Percentiles rank a stretch among this genome's conserved stretches.
phyloP scores from a whole-genome alignment of 2,888 invertebrate species.

The Lucinisca nassula region DNA sequence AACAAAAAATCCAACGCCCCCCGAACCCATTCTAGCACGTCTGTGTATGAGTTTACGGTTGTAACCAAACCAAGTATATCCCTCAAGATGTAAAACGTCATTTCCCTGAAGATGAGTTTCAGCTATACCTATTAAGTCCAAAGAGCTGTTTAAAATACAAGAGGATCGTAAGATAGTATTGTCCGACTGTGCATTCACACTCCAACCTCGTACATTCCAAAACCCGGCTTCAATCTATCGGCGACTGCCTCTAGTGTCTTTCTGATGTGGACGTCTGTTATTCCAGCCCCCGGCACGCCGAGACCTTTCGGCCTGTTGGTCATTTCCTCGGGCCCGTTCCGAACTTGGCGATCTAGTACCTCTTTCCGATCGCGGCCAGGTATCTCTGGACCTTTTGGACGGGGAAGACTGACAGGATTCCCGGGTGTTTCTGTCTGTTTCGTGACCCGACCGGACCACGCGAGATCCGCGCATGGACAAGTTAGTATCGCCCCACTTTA shows the following conservation, averaged over 20 bases:
- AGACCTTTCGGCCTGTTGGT: no score
- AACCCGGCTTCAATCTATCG: constrained; percentile 3
- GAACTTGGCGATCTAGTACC: no score
- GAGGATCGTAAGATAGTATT: constrained; percentile 1
- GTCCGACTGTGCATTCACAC: background rate
- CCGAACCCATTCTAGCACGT: background rate
- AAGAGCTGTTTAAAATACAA: background rate
- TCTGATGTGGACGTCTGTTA: no score
- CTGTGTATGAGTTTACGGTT: background rate
- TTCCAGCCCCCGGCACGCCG: no score
- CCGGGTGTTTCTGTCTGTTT: no score
- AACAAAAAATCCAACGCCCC: constrained; percentile 8
- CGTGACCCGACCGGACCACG: background rate
- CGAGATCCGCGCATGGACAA: background rate
- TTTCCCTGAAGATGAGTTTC: constrained; percentile 39
- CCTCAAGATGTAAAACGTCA: background rate
- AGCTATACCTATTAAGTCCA: constrained; percentile 40
- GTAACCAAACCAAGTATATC: constrained; percentile 35
- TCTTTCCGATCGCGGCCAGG: no score
- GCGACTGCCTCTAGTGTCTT: background rate
- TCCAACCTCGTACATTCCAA: constrained; percentile 35
- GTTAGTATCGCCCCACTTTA: background rate
- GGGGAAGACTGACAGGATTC: no score
- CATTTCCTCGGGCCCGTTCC: no score
- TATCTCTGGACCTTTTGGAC: no score